phyloP scores from a whole-genome alignment of 2,113 vertebrate species.

The Rhagologus leucostigma region DNA sequence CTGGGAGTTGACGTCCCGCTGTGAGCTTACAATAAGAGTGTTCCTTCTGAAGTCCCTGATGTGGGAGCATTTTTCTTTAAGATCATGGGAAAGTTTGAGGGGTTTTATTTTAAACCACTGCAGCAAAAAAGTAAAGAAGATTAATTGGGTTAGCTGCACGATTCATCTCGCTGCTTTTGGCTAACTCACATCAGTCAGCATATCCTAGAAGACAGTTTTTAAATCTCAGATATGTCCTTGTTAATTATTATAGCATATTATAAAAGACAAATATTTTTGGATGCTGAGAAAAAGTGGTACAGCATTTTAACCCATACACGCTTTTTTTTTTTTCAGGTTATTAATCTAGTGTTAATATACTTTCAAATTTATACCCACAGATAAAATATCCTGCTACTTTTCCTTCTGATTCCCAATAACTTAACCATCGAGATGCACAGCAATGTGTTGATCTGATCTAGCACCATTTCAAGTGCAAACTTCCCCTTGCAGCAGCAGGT shows the following conservation, averaged over 20 bases:
- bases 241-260: neutral
- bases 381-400: neutral
- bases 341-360: neutral
- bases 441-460: neutral
- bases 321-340: neutral
- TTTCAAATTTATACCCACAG: neutral
- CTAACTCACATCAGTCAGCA: neutral
- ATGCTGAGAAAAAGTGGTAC: neutral
- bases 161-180: neutral
- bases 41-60: neutral
- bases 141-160: neutral
- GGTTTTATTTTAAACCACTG: conserved; percentile 12
- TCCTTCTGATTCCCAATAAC: neutral
- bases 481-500: neutral
- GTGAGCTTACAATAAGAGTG: conserved; percentile 40
- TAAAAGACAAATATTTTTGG: neutral
- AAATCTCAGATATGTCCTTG: neutral
- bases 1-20: neutral
- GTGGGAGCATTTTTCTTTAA: neutral
- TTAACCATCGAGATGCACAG: neutral
- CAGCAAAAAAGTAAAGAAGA: conserved; percentile 16
- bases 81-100: conserved; percentile 29
- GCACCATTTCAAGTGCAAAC: neutral
- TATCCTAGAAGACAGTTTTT: neutral
- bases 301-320: neutral